Conservation (phyloP, 1,140 invertebrate genomes). For the Listronotus oregonensis region DNA sequence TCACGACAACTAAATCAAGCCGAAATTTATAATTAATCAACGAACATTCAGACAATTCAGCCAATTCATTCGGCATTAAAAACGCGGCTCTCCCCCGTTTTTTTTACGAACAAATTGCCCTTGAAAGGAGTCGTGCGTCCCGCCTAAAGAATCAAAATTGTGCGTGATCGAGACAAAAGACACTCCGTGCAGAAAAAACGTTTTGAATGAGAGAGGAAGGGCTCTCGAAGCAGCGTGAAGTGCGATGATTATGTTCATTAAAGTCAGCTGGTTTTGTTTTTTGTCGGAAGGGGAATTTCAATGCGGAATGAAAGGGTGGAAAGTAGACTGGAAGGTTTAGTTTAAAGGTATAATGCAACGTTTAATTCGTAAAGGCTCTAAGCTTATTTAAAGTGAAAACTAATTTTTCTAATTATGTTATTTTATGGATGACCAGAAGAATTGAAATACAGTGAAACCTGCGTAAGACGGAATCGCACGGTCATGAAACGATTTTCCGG, state of each 20-base stretch:
- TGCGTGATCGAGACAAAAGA: slow-evolving; percentile 31
- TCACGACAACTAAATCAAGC: too few relatives aligned
- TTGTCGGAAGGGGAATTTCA: background rate
- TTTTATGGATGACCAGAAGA: too few relatives aligned
- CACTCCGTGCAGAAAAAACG: slow-evolving; percentile 5
- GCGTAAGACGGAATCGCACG: too few relatives aligned
- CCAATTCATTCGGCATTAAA: slow-evolving; percentile 25
- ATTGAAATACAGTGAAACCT: too few relatives aligned
- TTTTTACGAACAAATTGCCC: slow-evolving; percentile 24
- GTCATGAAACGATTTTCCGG: too few relatives aligned
- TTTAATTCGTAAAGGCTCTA: too few relatives aligned
- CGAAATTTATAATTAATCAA: too few relatives aligned
- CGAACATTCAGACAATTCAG: background rate
- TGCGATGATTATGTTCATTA: slow-evolving; percentile 28
- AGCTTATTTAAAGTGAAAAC: too few relatives aligned
- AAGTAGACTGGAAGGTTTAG: too few relatives aligned
- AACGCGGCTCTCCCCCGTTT: slow-evolving; percentile 7
- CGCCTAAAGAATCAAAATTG: slow-evolving; percentile 32
- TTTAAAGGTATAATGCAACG: too few relatives aligned
- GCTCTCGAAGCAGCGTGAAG: slow-evolving; percentile 24
- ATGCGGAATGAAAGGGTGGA: background rate
- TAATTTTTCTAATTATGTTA: too few relatives aligned
- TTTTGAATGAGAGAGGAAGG: slow-evolving; percentile 22
- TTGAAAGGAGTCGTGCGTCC: slow-evolving; percentile 27
- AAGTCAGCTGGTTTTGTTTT: slow-evolving; percentile 30